Evolutionary conservation across 2,113 vertebrate species (phyloP), one percentile per base, ranked within the genome.

Genomic region (Melanerpes formicivorus): DNA sequence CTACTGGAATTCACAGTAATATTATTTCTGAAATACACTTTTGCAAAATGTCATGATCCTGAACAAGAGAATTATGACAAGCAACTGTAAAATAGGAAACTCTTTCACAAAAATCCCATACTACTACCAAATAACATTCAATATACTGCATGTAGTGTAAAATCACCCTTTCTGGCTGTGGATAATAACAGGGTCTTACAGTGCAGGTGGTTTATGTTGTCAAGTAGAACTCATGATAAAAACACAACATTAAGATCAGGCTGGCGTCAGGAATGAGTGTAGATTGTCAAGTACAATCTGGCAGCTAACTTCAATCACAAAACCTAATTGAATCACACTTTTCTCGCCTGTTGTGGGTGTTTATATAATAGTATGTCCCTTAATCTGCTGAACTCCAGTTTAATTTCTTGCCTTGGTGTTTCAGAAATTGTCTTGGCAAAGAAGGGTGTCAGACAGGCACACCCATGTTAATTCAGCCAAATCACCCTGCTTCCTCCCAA

Each of bases 81-180:
- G 40, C 70, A 75, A 77, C 30, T 56, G 40, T 62, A 91, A 88
- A 93, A 90, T 75, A 93, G 10, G 17, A 88, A 78, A 30, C 6
- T 81, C 30, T 84, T 91, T 78, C 77, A 93, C 58, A 94, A 93
- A 90, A 93, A 93, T 0, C 25, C 58, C 34, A 29, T 65, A 54
- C 55, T 67, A 71, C 46, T 63, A 86, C 19, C 44, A 85, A 95
- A 78, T 54, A 32, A 54, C 62, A 90, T 60, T 77, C 80, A 71
- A 60, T 80, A 69, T 54, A 74, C 46, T 65, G 44, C 18, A 90
- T n/a, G 13, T 72, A 91, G 67, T 88, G n/a, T 75, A 94, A 94
- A 91, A 91, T 65, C 54, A 80, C 40, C 11, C 48, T 83, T 71
- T 58, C 42, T 64, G 52, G 71, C 60, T 78, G 65, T 56, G 44